A percentile compares a stretch with the other conserved stretches of the same genome.
Evolutionary conservation across 2,113 vertebrate genomes (phyloP).

Genomic region (Hippocampus mohnikei): DNA sequence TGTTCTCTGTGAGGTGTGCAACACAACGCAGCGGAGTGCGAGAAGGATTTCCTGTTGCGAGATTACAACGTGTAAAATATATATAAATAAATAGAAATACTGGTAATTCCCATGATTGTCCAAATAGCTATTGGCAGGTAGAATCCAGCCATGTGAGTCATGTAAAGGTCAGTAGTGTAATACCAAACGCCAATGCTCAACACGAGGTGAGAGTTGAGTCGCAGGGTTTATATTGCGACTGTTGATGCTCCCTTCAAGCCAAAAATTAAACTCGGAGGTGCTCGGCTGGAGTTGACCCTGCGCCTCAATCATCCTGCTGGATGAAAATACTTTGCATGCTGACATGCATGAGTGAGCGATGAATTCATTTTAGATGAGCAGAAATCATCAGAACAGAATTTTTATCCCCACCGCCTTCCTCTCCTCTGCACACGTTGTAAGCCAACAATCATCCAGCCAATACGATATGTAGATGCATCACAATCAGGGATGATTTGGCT

Average conservation of each 20-base stretch:
- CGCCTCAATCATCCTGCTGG: constrained; percentile 17
- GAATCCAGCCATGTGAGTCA: constrained; percentile 31
- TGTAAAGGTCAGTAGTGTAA: constrained; percentile 50
- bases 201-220: constrained; percentile 36
- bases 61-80: no score
- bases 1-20: no score
- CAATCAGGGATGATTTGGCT: constrained; percentile 31
- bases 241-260: constrained; percentile 49
- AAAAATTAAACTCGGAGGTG: constrained; percentile 42
- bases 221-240: constrained; percentile 22
- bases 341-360: constrained; percentile 6
- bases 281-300: constrained; percentile 13
- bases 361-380: constrained; percentile 17
- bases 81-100: no score
- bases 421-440: neutral
- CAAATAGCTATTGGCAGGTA: constrained; percentile 29
- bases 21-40: no score
- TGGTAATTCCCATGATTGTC: no score
- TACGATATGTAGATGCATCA: constrained; percentile 29
- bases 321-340: constrained; percentile 30
- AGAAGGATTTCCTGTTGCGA: no score
- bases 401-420: neutral
- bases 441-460: constrained; percentile 13
- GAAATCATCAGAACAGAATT: neutral
- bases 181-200: constrained; percentile 30